These are phyloP conservation scores for Anabas testudineus DNA, from an alignment of 2,797 vertebrate species.

Conservation along the genomic window DNA sequence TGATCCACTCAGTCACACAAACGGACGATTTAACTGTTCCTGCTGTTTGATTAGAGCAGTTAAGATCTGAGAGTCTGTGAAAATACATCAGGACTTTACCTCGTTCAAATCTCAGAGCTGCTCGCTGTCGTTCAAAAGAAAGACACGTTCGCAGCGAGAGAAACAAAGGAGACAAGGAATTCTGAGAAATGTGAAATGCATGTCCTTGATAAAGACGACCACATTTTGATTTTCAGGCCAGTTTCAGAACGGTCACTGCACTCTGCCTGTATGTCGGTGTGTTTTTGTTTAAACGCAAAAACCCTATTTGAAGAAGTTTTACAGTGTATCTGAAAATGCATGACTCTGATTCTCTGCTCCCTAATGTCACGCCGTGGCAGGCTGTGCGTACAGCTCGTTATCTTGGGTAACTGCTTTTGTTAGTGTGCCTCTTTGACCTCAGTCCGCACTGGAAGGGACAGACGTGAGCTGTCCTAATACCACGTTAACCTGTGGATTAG, in stretches of 20 bases:
- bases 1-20: no score
- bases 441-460: constrained; percentile 45
- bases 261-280: constrained; percentile 10
- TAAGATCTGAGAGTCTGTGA: not conserved
- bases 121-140: not conserved
- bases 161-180: constrained; percentile 10
- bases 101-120: no score
- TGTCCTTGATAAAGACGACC: not conserved
- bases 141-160: not conserved
- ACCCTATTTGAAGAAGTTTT: constrained; percentile 44
- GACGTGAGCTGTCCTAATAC: constrained; percentile 7
- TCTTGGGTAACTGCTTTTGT: constrained; percentile 35
- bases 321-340: constrained; percentile 52
- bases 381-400: constrained; percentile 35
- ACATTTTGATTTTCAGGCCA: not conserved
- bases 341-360: constrained; percentile 43
- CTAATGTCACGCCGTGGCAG: constrained; percentile 10
- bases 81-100: constrained; percentile 24
- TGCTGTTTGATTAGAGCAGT: not conserved
- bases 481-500: constrained; percentile 28
- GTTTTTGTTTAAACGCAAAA: constrained; percentile 58
- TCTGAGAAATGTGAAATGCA: constrained; percentile 14
- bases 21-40: not conserved
- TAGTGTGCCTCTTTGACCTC: constrained; percentile 13
- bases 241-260: constrained; percentile 4